Percentiles rank a stretch among this genome's conserved stretches.
phyloP scores from a whole-genome alignment of 2,888 invertebrate genomes.

The Meliscaeva auricollis region DNA sequence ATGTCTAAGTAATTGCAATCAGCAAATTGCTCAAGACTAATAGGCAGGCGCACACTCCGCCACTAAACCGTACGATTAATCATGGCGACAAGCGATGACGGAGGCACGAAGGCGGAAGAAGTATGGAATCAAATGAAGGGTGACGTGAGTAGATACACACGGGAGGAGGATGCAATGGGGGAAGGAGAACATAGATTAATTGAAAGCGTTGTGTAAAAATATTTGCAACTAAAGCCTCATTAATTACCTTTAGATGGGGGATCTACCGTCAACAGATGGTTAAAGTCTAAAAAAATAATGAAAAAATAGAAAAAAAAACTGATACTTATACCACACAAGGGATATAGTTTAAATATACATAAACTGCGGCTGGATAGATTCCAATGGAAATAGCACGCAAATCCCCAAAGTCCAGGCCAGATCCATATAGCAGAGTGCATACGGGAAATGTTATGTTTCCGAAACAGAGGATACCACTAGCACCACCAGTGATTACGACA shows the following conservation, averaged over 20 bases:
- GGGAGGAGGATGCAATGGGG: not conserved
- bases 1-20: constrained; percentile 67
- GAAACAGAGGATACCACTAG: constrained; percentile 70
- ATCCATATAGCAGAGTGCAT: constrained; percentile 25
- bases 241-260: constrained; percentile 60
- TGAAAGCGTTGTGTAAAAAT: constrained; percentile 66
- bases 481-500: constrained; percentile 71
- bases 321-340: constrained; percentile 15
- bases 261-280: constrained; percentile 51
- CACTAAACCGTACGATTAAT: constrained; percentile 64
- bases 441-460: constrained; percentile 45
- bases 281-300: constrained; percentile 16
- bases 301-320: constrained; percentile 3
- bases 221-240: constrained; percentile 46
- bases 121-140: not conserved
- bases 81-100: constrained; percentile 28
- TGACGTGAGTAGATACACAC: constrained; percentile 1
- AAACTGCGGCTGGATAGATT: constrained; percentile 43
- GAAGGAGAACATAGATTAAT: constrained; percentile 48
- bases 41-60: constrained; percentile 65
- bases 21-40: constrained; percentile 69
- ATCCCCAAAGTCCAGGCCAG: constrained; percentile 53
- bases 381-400: constrained; percentile 44
- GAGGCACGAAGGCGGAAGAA: not conserved
- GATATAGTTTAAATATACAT: constrained; percentile 53